Percentiles rank a stretch among this genome's conserved stretches.
Conservation (phyloP, 2,888 invertebrate species). For the Odontocerum albicorne region DNA sequence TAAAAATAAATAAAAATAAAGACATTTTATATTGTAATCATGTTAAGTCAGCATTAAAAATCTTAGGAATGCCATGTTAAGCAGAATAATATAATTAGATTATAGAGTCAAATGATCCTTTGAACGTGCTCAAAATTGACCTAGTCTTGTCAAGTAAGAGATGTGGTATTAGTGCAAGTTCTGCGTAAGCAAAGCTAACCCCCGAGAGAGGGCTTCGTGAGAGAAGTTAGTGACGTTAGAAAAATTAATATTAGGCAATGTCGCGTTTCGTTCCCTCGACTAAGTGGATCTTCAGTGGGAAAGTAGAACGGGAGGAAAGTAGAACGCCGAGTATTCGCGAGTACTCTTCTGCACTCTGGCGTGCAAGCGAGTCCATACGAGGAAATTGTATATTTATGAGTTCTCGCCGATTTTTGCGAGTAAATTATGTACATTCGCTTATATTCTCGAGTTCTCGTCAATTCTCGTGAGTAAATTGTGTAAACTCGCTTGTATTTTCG, state of each 20-base stretch:
- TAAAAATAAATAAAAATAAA: conserved; percentile 23
- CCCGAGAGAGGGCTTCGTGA: conserved; percentile 7
- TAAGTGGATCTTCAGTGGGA: conserved; percentile 2
- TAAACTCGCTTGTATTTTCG: too few species aligned
- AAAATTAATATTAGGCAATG: conserved; percentile 9
- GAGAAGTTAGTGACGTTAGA: conserved; percentile 15
- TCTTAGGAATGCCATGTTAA: conserved; percentile 26
- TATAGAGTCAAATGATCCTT: conserved; percentile 26
- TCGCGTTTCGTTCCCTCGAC: background rate
- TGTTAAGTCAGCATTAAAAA: conserved; percentile 25
- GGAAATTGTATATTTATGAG: too few species aligned
- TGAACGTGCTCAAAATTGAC: conserved; percentile 33
- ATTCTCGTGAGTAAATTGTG: too few species aligned
- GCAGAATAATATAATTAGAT: conserved; percentile 30
- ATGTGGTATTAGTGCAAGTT: conserved; percentile 20
- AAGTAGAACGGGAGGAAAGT: too few species aligned
- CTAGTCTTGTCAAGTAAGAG: conserved; percentile 30
- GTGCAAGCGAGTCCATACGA: too few species aligned
- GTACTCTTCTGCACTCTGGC: too few species aligned
- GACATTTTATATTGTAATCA: conserved; percentile 25
- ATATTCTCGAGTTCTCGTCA: too few species aligned
- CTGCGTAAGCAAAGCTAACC: conserved; percentile 16
- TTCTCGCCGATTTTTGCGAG: too few species aligned
- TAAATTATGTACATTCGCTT: too few species aligned
- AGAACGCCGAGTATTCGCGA: too few species aligned